Base-by-base conservation (phyloP, 2,797 vertebrate genomes). In the Molossus molossus region DNA sequence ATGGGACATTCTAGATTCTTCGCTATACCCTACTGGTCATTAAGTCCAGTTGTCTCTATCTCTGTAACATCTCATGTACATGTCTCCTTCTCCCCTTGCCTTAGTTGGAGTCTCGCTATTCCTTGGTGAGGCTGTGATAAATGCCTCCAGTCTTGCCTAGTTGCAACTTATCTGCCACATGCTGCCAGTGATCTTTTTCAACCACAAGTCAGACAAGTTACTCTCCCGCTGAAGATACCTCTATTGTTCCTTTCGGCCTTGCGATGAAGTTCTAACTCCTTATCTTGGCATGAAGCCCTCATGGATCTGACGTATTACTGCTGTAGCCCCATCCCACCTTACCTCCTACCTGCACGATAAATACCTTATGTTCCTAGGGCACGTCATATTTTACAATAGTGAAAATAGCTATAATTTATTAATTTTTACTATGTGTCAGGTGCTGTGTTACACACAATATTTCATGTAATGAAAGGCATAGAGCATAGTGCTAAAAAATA, bases 111-210 rank as follows among this genome's bases (percentile, higher is more conserved):
- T 14, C 72, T 92, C 25, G 1, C 25, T 21, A 69, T 69, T 91
- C 90, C 67, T 90, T 55, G n/a, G 40, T 5, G 17, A 65, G 8
- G 23, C 11, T 75, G 3, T 21, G 17, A 13, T 79, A 45, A 76
- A 29, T 13, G 23, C 65, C 58, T 57, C 72, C 29, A 53, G 12
- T 50, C 64, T 93, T 15, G 21, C 27, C 65, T 64, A 13, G 64
- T 67, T 69, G 48, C 21, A 50, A 58, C 84, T 76, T 58, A 13
- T 15, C 75, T 50, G 69, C 55, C 83, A 83, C 33, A 15, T 60
- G 25, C 48, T 86, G 40, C 62, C 81, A 45, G 20, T 40, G 60
- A 90, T 50, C 73, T 73, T 92, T 96, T 77, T 58, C 70, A 94
- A 64, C 15, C 58, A 69, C 29, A 83, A 48, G 76, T 25, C 33